A percentile compares a stretch with the other conserved stretches of the same genome.
Evolutionary conservation across 1,140 invertebrate genomes (phyloP).

Genomic region (Rhyzopertha dominica): DNA sequence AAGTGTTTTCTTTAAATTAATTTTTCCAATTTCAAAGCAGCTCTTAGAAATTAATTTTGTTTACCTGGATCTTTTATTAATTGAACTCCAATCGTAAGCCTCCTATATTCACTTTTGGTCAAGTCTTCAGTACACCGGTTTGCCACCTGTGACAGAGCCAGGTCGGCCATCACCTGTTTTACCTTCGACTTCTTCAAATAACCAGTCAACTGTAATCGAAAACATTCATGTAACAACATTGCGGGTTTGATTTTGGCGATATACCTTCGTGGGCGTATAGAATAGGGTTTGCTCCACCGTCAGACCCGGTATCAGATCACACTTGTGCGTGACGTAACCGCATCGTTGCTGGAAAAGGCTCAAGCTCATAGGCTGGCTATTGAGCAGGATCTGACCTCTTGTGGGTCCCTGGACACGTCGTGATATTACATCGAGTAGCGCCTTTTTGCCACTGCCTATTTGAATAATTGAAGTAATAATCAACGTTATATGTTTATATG

Average conservation of each 20-base stretch:
- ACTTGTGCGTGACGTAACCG: constrained; percentile 78
- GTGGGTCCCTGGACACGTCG: constrained; percentile 66
- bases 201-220: constrained; percentile 58
- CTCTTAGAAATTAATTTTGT: no score
- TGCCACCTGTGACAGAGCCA: constrained; percentile 81
- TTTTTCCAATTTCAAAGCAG: no score
- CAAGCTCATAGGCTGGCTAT: constrained; percentile 73
- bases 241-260: no score
- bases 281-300: constrained; percentile 80
- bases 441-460: constrained; percentile 82
- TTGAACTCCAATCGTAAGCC: constrained; percentile 81
- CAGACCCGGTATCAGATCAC: constrained; percentile 74
- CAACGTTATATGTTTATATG: not conserved
- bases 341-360: constrained; percentile 79
- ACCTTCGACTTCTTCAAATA: constrained; percentile 69
- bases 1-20: no score
- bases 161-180: constrained; percentile 81
- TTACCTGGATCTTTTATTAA: constrained; percentile 80
- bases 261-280: constrained; percentile 72
- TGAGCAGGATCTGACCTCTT: constrained; percentile 79
- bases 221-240: no score
- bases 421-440: constrained; percentile 84
- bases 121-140: constrained; percentile 74
- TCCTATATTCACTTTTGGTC: constrained; percentile 75
- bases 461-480: no score